Evolutionary conservation across 1,140 invertebrate genomes (phyloP).

Genomic region (Hermetia illucens): DNA sequence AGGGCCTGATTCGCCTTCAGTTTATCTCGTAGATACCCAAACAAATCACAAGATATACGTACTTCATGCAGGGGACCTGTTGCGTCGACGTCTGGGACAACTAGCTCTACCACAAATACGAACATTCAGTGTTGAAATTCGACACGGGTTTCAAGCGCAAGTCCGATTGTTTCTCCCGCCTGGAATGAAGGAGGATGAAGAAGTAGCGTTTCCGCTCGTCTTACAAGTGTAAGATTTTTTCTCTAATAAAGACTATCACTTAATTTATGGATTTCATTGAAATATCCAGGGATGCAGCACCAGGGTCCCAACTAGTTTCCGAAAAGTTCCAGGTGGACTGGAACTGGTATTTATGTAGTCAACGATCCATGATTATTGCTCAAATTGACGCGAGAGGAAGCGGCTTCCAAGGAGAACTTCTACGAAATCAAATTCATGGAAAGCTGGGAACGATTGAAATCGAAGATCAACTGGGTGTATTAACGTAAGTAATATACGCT

Average conservation of each 20-base stretch:
- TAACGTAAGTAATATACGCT: conserved; percentile 36
- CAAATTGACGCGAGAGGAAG: conserved; percentile 67
- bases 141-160: conserved; percentile 31
- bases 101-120: conserved; percentile 42
- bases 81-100: conserved; percentile 33
- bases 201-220: conserved; percentile 65
- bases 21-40: conserved; percentile 39
- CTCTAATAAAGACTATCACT: conserved; percentile 1
- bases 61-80: conserved; percentile 37
- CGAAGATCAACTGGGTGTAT: conserved; percentile 75
- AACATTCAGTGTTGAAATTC: conserved; percentile 42
- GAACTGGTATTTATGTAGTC: conserved; percentile 60
- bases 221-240: conserved; percentile 49
- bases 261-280: no score
- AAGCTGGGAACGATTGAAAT: conserved; percentile 48
- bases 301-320: conserved; percentile 59
- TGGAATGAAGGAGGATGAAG: conserved; percentile 63
- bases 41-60: conserved; percentile 39
- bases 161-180: conserved; percentile 60
- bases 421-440: conserved; percentile 56
- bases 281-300: conserved; percentile 54
- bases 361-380: conserved; percentile 60
- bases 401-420: conserved; percentile 58
- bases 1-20: conserved; percentile 51
- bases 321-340: conserved; percentile 58